Base-by-base conservation (phyloP, 2,113 vertebrate genomes). In the Butastur rufipennis region DNA sequence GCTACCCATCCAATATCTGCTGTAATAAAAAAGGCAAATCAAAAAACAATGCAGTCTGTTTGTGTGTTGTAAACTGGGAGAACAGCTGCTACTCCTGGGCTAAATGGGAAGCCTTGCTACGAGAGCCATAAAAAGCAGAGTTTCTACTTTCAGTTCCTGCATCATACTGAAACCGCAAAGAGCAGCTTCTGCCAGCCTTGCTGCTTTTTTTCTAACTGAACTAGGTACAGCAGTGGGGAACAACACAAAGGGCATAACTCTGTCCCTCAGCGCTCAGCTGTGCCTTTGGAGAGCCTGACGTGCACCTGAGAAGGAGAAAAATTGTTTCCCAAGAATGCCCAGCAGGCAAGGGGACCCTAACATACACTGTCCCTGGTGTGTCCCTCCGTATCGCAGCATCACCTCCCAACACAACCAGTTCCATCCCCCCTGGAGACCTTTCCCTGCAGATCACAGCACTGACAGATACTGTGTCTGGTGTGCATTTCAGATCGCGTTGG, bases 11-110 rank as follows among this genome's bases (percentile, higher is more conserved):
- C 94, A 79, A 48, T 96, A 90, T 88, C 62, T 59, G 61, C 79
- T 67, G 67, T 63, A 72, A 90, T 91, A 65, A 95, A 96, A 95
- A 86, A 95, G 72, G 75, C 59, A 96, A 96, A 96, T 48, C 43
- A 82, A 81, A 90, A 94, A 96, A 84, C 87, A 94, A 81, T 92
- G 87, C 3, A 2, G 58, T 67, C 83, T 95, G 72, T 84, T 90
- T 55, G 77, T 81, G 75, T 91, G 74, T 17, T 94, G 92, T 93
- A 67, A 96, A 96, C 79, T 22, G 20, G 68, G 70, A 94, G 88
- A 94, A 85, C 73, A 95, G 67, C 77, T 93, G 81, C 83, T 96
- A 14, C 50, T 93, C 65, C 95, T 84, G 40, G 58, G 78, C 63
- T 83, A 87, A 93, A 91, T 6, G 19, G 74, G 80, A 95, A 94